Percentiles rank a stretch among this genome's conserved stretches.
Conservation (phyloP, 2,888 invertebrate species). For the Pemphredon lugubris region DNA sequence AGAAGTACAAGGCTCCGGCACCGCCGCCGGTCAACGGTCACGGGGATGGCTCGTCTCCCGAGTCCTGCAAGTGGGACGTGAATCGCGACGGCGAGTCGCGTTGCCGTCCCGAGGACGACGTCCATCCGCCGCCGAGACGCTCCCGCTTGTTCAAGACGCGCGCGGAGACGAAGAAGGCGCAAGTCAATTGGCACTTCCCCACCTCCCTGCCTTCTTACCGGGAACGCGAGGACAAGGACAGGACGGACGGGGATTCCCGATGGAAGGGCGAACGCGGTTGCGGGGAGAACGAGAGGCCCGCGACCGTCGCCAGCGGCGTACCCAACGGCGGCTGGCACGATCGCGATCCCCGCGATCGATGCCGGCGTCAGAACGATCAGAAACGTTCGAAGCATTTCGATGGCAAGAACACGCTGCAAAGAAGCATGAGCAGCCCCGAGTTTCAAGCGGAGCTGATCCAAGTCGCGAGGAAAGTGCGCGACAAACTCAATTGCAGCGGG, state of each 20-base stretch:
- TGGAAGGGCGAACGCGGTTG: conserved; percentile 56
- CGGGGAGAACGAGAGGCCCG: conserved; percentile 47
- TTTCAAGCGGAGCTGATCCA: conserved; percentile 83
- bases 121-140: conserved; percentile 81
- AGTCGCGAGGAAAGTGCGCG: conserved; percentile 72
- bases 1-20: conserved; percentile 90
- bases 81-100: conserved; percentile 19
- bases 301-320: neutral
- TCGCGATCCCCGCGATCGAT: conserved; percentile 40
- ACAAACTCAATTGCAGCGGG: conserved; percentile 67
- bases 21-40: conserved; percentile 82
- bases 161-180: conserved; percentile 86
- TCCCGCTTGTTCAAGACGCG: conserved; percentile 88
- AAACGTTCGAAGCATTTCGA: conserved; percentile 64
- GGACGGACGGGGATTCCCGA: conserved; percentile 43
- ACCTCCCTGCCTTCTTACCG: conserved; percentile 27
- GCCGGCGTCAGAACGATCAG: conserved; percentile 47
- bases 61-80: conserved; percentile 82
- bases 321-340: conserved; percentile 10
- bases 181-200: conserved; percentile 66
- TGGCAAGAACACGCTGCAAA: conserved; percentile 79
- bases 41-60: conserved; percentile 83
- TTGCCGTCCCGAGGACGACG: conserved; percentile 65
- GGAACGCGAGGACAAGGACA: conserved; percentile 28
- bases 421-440: conserved; percentile 82